Evolutionary conservation across 1,140 invertebrate genomes (phyloP), one percentile per base, ranked within the genome.

Genomic region (Anastrepha obliqua): DNA sequence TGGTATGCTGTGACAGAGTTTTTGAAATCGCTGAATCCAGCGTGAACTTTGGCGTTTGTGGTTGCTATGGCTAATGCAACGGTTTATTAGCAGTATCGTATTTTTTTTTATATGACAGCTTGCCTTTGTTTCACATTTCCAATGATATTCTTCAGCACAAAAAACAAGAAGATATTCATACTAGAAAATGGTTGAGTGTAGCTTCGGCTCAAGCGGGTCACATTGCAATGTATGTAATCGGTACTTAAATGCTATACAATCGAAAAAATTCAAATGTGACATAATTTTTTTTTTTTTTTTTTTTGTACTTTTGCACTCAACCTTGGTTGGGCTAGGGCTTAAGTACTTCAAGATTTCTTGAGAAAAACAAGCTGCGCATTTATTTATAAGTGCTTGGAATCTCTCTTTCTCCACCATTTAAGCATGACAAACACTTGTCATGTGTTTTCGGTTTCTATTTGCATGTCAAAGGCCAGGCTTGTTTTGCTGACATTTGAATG

Each of bases 341-440:
- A 81, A 81, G 47, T 81, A 55, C 74, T 81, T 81, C 3, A 67
- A 67, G 47, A 81, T 81, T 81, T 58, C 0, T 29, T n/a, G 7
- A 20, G 17, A 78, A 78, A 78, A 51, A 20, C 15, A 81, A 55
- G 74, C 13, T 51, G 44, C 2, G 47, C 44, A 29, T 81, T 81
- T 81, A 55, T 81, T 81, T 51, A 9, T 51, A 81, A 81, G 51
- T 55, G 74, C 55, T 81, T 81, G 51, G 74, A 55, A 58, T 81
- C 42, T 13, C 15, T 81, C 13, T 2, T 62, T 67, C 7, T 11
- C 47, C n/a, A 47, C n/a, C 44, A 74, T 44, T 42, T 42, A 47
- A 15, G 6, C 42, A 74, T 70, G 29, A 11, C 44, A 13, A 42
- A 17, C 39, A 67, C n/a, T 78, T 55, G 6, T 51, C 1, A 78